Evolutionary conservation across 2,113 vertebrate species (phyloP), one percentile per base, ranked within the genome.

Genomic region (Nematolebias whitei): DNA sequence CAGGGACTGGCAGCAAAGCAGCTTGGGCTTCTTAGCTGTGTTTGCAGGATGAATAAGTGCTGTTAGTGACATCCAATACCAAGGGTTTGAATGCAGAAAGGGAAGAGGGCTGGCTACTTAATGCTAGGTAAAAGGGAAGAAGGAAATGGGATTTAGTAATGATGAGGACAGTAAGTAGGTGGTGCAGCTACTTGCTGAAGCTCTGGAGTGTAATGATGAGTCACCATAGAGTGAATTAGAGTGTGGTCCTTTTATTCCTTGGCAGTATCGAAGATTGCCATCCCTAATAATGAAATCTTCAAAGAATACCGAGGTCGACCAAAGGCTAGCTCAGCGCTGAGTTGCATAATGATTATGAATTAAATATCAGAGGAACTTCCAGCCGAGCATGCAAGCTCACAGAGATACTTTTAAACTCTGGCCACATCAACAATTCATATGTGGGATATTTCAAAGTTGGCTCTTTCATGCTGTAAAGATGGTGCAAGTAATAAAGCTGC

Each of bases 31-130:
- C 82, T 71, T 57, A 59, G 67, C 85, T 67, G 71, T 67, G 63
- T 66, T 35, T 86, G 79, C 81, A 86, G 90, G 90, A 83, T 85
- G 91, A 91, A 89, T 94, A 91, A 92, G 84, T 89, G 79, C 88
- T 94, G 91, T 93, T 94, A 92, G 75, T 87, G 92, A 92, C 92
- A 94, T 64, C 82, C 2, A 74, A 95, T 92, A 91, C 84, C 76
- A 55, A 71, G 56, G 72, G 52, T 77, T 86, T 76, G 83, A 75
- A 83, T 61, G 71, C 24, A 64, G 87, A 66, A 69, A 55, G 67
- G 74, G 81, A 71, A 79, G 72, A 84, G 70, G 70, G 40, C 54
- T 6, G 22, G 69, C 84, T 85, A 68, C 79, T 88, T 90, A 89
- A 86, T 80, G 78, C 79, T 76, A 88, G 88, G 89, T 85, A 73